Conservation (phyloP, 2,888 invertebrate genomes). For the Pocota personata region DNA sequence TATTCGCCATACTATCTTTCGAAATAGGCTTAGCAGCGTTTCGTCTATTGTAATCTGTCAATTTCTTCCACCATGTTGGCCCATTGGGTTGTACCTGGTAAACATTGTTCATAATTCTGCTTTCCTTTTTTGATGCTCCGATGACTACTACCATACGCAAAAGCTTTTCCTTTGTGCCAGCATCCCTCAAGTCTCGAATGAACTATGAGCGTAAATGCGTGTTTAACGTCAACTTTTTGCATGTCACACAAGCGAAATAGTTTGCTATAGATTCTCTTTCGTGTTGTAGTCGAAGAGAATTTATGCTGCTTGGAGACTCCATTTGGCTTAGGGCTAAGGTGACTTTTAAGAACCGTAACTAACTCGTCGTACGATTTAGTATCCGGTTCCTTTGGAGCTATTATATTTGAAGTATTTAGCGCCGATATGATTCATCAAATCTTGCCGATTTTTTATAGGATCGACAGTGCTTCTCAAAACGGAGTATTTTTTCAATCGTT, state of each 20-base stretch:
- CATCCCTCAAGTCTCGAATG: slow-evolving; percentile 2
- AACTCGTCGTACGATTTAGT: no score
- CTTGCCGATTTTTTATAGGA: not conserved
- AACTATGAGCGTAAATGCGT: slow-evolving; percentile 4
- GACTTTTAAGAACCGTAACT: no score
- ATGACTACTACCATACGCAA: slow-evolving; percentile 1
- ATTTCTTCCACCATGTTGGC: not conserved
- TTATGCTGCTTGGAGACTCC: no score
- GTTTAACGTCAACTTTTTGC: slow-evolving; percentile 5
- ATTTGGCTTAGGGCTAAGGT: no score
- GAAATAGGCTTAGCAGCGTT: no score
- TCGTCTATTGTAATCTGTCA: not conserved
- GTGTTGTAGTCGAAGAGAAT: no score
- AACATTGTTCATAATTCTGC: not conserved
- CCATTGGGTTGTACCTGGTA: not conserved
- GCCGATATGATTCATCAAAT: not conserved
- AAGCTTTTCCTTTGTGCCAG: not conserved
- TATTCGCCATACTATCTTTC: slow-evolving; percentile 8
- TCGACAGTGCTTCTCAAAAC: not conserved
- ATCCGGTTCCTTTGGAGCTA: no score
- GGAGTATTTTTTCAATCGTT: not conserved
- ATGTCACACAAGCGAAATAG: slow-evolving; percentile 1
- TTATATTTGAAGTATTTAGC: no score
- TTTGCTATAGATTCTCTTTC: no score
- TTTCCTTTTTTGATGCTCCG: not conserved